Percentiles rank a stretch among this genome's conserved stretches.
Conservation (phyloP, 2,888 invertebrate genomes). For the Nezara viridula region DNA sequence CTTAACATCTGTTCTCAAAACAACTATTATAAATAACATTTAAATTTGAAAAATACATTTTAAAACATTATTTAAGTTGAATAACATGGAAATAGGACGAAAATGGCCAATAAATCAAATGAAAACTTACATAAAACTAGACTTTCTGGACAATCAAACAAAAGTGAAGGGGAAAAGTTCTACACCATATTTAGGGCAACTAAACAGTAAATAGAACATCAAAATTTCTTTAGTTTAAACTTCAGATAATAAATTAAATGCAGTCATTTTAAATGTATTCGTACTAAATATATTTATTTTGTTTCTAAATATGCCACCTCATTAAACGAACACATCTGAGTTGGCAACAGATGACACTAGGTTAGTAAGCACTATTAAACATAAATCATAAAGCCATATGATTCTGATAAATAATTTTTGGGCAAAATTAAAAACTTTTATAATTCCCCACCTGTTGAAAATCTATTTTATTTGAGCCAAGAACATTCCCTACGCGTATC, state of each 20-base stretch:
- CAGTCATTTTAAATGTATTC: not conserved
- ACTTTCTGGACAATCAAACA: slow-evolving; percentile 55
- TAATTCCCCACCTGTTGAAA: slow-evolving; percentile 63
- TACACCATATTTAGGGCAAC: slow-evolving; percentile 59
- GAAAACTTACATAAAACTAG: slow-evolving; percentile 22
- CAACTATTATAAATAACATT: not conserved
- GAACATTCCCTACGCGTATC: slow-evolving; percentile 64
- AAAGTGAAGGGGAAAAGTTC: slow-evolving; percentile 60
- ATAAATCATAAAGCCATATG: not conserved
- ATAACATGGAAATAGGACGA: not conserved
- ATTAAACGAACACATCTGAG: slow-evolving; percentile 61
- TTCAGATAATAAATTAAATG: not conserved
- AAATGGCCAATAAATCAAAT: slow-evolving; percentile 25
- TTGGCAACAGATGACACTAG: slow-evolving; percentile 61
- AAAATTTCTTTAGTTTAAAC: not conserved
- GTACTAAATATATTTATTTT: slow-evolving; percentile 2
- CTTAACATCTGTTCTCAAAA: slow-evolving; percentile 47
- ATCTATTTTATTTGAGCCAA: slow-evolving; percentile 62
- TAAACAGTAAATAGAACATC: slow-evolving; percentile 22
- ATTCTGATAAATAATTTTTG: not conserved
- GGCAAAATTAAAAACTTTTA: not conserved
- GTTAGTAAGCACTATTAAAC: slow-evolving; percentile 44
- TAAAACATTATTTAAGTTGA: not conserved
- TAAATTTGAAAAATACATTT: not conserved
- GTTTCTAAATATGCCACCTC: slow-evolving; percentile 56